Percentiles rank a stretch among this genome's conserved stretches.
These are phyloP conservation scores for Amblyjoppa fuscipennis DNA, from an alignment of 2,888 invertebrate species.

Conservation along the genomic window DNA sequence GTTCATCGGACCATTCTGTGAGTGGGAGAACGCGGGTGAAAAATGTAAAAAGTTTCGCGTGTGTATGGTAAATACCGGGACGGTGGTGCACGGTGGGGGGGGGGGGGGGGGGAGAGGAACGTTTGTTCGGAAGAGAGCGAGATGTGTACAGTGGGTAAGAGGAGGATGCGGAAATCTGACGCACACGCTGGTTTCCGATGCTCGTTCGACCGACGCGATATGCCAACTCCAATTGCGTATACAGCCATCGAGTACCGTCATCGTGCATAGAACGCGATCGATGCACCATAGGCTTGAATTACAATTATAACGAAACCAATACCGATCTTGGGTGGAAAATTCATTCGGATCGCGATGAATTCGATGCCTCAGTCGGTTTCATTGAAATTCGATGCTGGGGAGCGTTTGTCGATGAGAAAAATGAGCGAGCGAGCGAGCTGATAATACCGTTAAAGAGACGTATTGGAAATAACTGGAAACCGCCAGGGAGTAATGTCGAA, in stretches of 20 bases:
- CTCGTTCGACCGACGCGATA: conserved; percentile 67
- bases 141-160: conserved; percentile 12
- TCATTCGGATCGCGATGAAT: neutral
- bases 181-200: conserved; percentile 46
- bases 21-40: conserved; percentile 51
- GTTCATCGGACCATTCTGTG: conserved; percentile 44
- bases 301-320: conserved; percentile 78
- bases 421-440: too few species aligned
- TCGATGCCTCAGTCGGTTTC: neutral
- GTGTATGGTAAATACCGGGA: neutral
- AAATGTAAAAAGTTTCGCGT: conserved; percentile 65
- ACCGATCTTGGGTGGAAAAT: neutral
- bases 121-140: conserved; percentile 26
- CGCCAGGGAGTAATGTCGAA: too few species aligned
- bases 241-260: neutral
- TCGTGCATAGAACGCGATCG: conserved; percentile 71
- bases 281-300: conserved; percentile 79
- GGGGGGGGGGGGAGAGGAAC: conserved; percentile 15
- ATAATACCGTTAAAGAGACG: too few species aligned
- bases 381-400: conserved; percentile 4
- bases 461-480: too few species aligned
- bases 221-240: conserved; percentile 76
- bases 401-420: too few species aligned
- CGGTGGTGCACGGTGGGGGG: neutral
- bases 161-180: conserved; percentile 18